Base-by-base conservation (phyloP, 2,113 vertebrate genomes). In the Nothoprocta perdicaria region DNA sequence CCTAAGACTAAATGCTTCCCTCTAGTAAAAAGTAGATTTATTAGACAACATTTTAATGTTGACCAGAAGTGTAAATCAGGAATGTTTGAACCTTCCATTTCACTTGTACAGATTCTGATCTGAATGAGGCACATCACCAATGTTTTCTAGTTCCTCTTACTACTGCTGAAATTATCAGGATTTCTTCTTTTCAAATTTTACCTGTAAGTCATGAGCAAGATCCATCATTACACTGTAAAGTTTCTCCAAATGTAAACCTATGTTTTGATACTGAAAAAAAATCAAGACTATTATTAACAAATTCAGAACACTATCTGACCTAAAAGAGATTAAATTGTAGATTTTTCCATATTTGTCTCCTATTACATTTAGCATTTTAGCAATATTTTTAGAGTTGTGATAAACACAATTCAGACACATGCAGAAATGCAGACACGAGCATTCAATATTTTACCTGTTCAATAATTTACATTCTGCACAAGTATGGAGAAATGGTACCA, bases 201-300 rank as follows among this genome's bases (percentile, higher is more conserved):
- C 99, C 98, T 98, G 94, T 69, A 99, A 97, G 84, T 96, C 97
- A 72, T 53, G 94, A 58, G 96, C 63, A 13, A 99, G 97, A n/a
- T 97, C 96, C 95, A 89, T 92, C 83, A 97, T 98, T 22, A 99
- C 94, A 12, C 91, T 93, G 96, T 98, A 96, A 74, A 99, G 98
- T 8, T 95, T 96, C 94, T 67, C 95, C 96, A 99, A 97, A 78
- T 94, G 95, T 53, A 94, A 94, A 88, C 96, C 91, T 27, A 98
- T 61, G 24, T 96, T 97, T 93, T 97, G 98, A 77, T 95, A 94
- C 98, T 99, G 87, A 88, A 5, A 90, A 80, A 71, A 38, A 72
- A 80, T 4, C 24, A 93, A 14, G 40, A 83, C n/a, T 31, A 89
- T 61, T 75, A 55, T 31, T 41, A 94, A 62, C 10, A 38, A 57